Conservation (phyloP, 2,797 vertebrate species). For the Apogon talboti region DNA sequence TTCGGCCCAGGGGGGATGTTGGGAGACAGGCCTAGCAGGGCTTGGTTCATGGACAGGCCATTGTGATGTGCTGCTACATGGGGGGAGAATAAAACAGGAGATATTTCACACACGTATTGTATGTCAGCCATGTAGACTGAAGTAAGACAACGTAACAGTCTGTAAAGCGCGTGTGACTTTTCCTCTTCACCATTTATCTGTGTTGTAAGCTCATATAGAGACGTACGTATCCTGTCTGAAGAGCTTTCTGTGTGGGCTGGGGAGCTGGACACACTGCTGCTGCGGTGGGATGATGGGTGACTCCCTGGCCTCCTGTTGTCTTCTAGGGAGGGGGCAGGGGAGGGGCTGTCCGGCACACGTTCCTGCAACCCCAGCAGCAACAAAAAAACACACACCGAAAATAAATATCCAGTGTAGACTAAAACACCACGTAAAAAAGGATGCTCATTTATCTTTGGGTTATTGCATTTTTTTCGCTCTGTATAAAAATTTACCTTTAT, state of each 20-base stretch:
- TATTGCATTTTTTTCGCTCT: not conserved
- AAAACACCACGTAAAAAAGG: not conserved
- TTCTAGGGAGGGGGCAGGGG: slow-evolving; percentile 96
- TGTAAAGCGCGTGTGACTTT: not conserved
- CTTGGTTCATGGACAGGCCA: slow-evolving; percentile 97
- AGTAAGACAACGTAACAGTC: slow-evolving; percentile 8
- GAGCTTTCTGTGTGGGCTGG: slow-evolving; percentile 98
- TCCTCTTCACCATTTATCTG: slow-evolving; percentile 37
- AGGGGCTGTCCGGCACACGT: slow-evolving; percentile 96
- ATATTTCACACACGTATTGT: slow-evolving; percentile 5
- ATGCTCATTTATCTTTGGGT: not conserved
- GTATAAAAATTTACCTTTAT: slow-evolving; percentile 92
- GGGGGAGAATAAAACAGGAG: not conserved
- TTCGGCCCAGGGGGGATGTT: slow-evolving; percentile 95
- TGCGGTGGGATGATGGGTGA: slow-evolving; percentile 96
- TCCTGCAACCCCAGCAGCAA: slow-evolving; percentile 86
- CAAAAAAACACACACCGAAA: slow-evolving; percentile 67
- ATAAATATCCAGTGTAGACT: slow-evolving; percentile 64
- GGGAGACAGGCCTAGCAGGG: slow-evolving; percentile 95
- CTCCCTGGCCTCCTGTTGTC: slow-evolving; percentile 96
- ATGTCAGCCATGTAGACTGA: too few species aligned
- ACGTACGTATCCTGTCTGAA: slow-evolving; percentile 99
- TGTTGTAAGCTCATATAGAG: slow-evolving; percentile 55
- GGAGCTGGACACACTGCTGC: slow-evolving; percentile 99
- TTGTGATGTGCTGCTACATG: slow-evolving; percentile 94